Base-by-base conservation (phyloP, 2,113 vertebrate species). In the Channa argus region DNA sequence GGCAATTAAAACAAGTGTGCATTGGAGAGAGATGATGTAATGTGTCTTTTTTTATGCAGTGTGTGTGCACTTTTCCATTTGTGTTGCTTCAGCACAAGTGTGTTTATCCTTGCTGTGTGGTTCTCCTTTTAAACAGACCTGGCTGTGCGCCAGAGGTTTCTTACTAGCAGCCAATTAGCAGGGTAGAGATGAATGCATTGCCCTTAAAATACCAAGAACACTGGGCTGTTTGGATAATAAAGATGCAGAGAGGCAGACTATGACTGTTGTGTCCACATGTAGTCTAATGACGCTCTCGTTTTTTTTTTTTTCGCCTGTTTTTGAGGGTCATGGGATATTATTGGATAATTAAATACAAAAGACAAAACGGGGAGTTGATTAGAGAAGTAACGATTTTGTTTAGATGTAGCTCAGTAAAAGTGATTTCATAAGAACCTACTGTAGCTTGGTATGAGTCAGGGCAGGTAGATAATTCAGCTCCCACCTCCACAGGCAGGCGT, bases 131-230 rank as follows among this genome's bases (percentile, higher is more conserved):
- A 61, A 81, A 67, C 50, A 37, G 71, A 39, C 56, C 74, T 83
- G 82, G 78, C 79, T 8, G 6, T 8, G 43, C 12, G 62, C 83
- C 89, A 86, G 66, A 68, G 59, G 85, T 63, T 61, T 82, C 84
- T 74, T 75, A 88, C 87, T 86, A 86, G 83, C 79, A 73, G 76
- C 82, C 84, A 89, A 89, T 88, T 91, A 91, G 88, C 86, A 55
- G 37, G 38, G 64, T 61, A 81, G 66, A 74, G 77, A 86, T 63
- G 71, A 80, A 81, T 83, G 62, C 63, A 15, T n/a, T 54, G 74
- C 37, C 33, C 46, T 70, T 37, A 68, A 74, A 69, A 53, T 61
- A 63, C 46, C 33, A 80, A 75, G 63, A 76, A 54, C 50, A 33
- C 49, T 13, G 41, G 11, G 58, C 60, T 73, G 61, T 44, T 54